A percentile compares a stretch with the other conserved stretches of the same genome.
Evolutionary conservation across 2,888 invertebrate genomes (phyloP).

Genomic region (Sipha maydis): DNA sequence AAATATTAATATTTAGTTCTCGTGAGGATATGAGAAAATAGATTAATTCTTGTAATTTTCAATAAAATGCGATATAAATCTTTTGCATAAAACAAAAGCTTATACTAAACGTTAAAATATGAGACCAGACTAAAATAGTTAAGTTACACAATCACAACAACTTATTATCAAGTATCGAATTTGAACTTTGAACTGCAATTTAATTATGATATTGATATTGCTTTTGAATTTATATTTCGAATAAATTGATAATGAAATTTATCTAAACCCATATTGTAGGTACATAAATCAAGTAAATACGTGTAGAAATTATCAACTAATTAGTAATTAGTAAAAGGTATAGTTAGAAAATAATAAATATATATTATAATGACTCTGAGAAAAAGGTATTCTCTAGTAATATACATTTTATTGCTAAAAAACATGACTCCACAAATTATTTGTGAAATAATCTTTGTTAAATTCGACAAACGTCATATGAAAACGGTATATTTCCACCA

Average conservation of each 20-base stretch:
- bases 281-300: neutral
- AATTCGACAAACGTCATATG: neutral
- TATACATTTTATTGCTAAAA: neutral
- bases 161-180: slow-evolving; percentile 18
- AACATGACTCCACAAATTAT: neutral
- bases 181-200: neutral
- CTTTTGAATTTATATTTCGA: neutral
- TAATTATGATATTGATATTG: neutral
- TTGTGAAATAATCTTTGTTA: neutral
- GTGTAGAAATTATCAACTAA: neutral
- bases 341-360: neutral
- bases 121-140: neutral
- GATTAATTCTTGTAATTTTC: neutral
- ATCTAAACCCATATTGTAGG: neutral
- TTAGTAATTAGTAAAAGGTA: neutral
- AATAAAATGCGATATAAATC: neutral
- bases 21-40: neutral
- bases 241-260: neutral
- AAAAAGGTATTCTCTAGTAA: neutral
- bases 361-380: neutral
- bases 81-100: neutral
- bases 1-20: neutral
- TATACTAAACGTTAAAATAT: neutral
- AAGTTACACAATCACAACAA: neutral
- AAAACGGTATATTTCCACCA: neutral